These are phyloP conservation scores for Drosophila biarmipes DNA, from an alignment of 1,140 invertebrate genomes.

Conservation along the genomic window DNA sequence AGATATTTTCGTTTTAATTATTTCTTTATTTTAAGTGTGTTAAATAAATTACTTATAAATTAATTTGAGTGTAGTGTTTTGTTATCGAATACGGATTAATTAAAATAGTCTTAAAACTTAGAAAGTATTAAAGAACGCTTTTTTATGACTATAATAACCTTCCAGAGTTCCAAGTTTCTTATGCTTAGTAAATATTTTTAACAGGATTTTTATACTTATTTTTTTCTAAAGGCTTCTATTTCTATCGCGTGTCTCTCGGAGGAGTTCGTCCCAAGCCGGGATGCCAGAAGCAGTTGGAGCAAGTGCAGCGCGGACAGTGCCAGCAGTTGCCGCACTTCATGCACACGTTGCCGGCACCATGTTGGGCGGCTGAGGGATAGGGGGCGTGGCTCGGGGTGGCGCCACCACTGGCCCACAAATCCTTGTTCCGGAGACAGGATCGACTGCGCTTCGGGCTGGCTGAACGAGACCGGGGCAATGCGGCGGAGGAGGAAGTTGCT, in stretches of 20 bases:
- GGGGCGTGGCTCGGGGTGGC: background rate
- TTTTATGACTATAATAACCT: rapidly evolving
- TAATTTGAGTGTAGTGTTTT: no score
- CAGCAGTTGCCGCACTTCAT: constrained; percentile 46
- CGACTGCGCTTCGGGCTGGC: constrained; percentile 20
- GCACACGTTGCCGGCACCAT: constrained; percentile 27
- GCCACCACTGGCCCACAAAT: constrained; percentile 8
- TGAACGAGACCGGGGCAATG: background rate
- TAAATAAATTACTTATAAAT: no score
- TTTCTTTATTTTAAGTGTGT: no score
- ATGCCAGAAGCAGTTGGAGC: constrained; percentile 56
- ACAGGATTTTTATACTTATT: no score
- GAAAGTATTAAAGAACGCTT: no score
- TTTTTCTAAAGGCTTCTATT: background rate
- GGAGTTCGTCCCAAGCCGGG: constrained; percentile 14
- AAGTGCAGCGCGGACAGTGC: constrained; percentile 44
- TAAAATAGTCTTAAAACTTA: no score
- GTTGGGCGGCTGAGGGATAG: constrained; percentile 11
- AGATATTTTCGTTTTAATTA: no score
- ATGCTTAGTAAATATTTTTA: no score
- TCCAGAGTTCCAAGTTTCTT: no score
- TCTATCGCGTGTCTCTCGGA: constrained; percentile 11
- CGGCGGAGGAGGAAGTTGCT: background rate
- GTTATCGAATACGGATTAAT: no score
- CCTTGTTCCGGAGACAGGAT: constrained; percentile 30